Base-by-base conservation (phyloP, 92 coral and sea anemone species). In the Nematostella vectensis region DNA sequence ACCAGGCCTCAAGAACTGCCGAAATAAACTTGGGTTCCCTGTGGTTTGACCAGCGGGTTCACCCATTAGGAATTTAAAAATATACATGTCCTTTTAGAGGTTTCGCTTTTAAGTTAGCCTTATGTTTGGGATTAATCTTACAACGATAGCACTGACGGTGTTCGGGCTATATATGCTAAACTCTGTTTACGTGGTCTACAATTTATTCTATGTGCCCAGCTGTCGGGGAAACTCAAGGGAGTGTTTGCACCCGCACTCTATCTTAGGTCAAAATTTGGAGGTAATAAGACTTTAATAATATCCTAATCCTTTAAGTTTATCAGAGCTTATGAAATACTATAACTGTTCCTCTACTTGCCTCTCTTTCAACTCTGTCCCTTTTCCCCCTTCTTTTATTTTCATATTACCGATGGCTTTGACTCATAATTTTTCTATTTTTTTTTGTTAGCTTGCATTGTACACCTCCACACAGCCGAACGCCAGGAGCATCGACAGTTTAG, bases 381-480 rank as follows among this genome's bases (percentile, higher is more conserved):
- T n/a, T n/a, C n/a, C n/a, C n/a, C n/a, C n/a, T n/a, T n/a, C n/a
- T n/a, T n/a, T n/a, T n/a, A n/a, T n/a, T n/a, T n/a, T n/a, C n/a
- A n/a, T n/a, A n/a, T n/a, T n/a, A n/a, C n/a, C n/a, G n/a, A n/a
- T n/a, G n/a, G n/a, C n/a, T n/a, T n/a, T n/a, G n/a, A n/a, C n/a
- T n/a, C n/a, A n/a, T n/a, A n/a, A n/a, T n/a, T n/a, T n/a, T n/a
- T n/a, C n/a, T n/a, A n/a, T n/a, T n/a, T n/a, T n/a, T n/a, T n/a
- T n/a, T n/a, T n/a, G n/a, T n/a, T 65, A 91, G 98, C 44, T 86
- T 30, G 77, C 96, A 37, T 63, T 91, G 40, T 91, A 59, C 54
- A 82, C 93, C 44, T 81, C 98, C 22, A 67, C 72, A 27, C 66
- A 54, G 55, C 61, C 80, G 18, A 57, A 71, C 23, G 74, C 49